These are phyloP conservation scores for Cisticola juncidis DNA, from an alignment of 2,113 vertebrate species.

Conservation along the genomic window DNA sequence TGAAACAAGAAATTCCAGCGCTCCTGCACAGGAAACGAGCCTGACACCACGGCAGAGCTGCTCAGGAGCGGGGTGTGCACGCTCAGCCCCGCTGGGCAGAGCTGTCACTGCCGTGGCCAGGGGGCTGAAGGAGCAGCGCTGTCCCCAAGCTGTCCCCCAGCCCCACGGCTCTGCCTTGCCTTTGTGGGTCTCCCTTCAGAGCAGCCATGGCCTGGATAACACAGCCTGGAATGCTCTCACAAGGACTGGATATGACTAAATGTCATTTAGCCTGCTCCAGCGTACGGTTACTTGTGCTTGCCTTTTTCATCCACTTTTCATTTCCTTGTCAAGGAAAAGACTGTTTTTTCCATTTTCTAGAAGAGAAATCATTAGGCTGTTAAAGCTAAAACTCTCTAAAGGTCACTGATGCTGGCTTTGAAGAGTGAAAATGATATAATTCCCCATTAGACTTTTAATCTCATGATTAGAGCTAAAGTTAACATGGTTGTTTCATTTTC, in stretches of 20 bases:
- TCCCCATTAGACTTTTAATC: conserved; percentile 60
- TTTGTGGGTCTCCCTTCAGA: background rate
- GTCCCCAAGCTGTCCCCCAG: background rate
- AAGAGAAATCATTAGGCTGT: conserved; percentile 2
- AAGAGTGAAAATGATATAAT: conserved; percentile 42
- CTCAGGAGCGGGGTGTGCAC: rapidly evolving
- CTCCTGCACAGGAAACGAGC: conserved; percentile 51
- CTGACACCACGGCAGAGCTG: background rate
- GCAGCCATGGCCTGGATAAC: background rate
- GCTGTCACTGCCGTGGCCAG: rapidly evolving
- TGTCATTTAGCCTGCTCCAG: background rate
- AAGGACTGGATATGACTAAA: background rate
- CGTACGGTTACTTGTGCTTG: rapidly evolving
- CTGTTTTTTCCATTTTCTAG: background rate
- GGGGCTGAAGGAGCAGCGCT: background rate
- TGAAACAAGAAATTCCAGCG: conserved; percentile 46
- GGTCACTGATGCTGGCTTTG: conserved; percentile 47
- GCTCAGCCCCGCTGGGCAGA: background rate
- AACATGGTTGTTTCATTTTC: conserved; percentile 50
- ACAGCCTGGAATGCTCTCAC: background rate
- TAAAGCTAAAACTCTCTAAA: conserved; percentile 49
- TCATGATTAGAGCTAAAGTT: conserved; percentile 58
- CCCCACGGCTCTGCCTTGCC: background rate
- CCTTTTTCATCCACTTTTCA: background rate
- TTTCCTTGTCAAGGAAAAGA: background rate